A percentile compares a stretch with the other conserved stretches of the same genome.
These are phyloP conservation scores for Amphilophus citrinellus DNA, from an alignment of 2,113 vertebrate species.

Conservation along the genomic window DNA sequence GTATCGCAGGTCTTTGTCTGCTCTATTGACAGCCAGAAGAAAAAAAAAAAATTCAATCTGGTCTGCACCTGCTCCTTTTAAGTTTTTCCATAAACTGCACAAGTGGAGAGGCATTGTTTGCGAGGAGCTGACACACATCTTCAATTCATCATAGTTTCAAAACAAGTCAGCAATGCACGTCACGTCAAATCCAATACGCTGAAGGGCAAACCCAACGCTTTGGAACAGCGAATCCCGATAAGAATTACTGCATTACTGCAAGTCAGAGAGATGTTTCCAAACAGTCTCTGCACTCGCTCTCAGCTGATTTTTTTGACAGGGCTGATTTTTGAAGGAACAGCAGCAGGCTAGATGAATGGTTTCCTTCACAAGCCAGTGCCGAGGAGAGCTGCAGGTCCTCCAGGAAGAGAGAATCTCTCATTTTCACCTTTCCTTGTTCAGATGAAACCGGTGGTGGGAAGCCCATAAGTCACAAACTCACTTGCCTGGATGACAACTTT, in stretches of 20 bases:
- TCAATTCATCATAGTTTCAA: neutral
- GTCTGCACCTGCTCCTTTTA: constrained; percentile 50
- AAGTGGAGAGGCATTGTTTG: constrained; percentile 44
- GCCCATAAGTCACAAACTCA: constrained; percentile 28
- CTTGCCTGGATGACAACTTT: constrained; percentile 44
- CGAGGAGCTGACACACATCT: constrained; percentile 48
- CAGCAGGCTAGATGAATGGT: constrained; percentile 28
- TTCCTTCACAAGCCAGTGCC: constrained; percentile 21
- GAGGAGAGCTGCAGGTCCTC: constrained; percentile 18
- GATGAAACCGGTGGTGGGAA: neutral
- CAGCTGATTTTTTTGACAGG: constrained; percentile 31
- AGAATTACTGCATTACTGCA: constrained; percentile 33
- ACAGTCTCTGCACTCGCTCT: constrained; percentile 25
- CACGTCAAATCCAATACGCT: constrained; percentile 36
- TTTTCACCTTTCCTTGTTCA: constrained; percentile 51
- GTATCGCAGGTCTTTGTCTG: constrained; percentile 39
- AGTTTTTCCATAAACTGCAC: constrained; percentile 39
- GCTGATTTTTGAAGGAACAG: neutral
- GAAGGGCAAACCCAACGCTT: constrained; percentile 59
- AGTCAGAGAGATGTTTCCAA: constrained; percentile 30
- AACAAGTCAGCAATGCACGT: constrained; percentile 28
- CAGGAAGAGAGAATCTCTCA: constrained; percentile 25
- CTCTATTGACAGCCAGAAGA: constrained; percentile 44
- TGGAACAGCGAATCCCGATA: constrained; percentile 40
- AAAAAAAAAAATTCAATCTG: constrained; percentile 35